A percentile compares a stretch with the other conserved stretches of the same genome.
Conservation (phyloP, 1,140 invertebrate genomes). For the Drosophila sp. region DNA sequence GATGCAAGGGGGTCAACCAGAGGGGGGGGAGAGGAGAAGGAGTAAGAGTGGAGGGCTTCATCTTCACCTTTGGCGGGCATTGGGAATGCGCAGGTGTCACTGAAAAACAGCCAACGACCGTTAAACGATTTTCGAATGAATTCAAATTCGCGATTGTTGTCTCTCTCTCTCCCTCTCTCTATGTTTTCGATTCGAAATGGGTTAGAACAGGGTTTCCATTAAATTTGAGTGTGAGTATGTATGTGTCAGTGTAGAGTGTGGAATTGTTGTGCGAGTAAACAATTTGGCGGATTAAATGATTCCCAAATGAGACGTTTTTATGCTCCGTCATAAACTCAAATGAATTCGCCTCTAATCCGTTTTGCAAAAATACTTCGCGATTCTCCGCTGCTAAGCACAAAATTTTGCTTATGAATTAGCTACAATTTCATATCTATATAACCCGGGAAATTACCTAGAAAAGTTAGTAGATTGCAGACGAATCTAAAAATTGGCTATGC, state of each 20-base stretch:
- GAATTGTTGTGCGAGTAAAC: slow-evolving; percentile 59
- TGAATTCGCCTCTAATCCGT: slow-evolving; percentile 37
- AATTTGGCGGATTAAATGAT: slow-evolving; percentile 79
- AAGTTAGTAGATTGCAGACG: too few species aligned
- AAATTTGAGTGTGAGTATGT: slow-evolving; percentile 9
- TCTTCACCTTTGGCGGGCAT: slow-evolving; percentile 27
- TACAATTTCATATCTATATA: slow-evolving; percentile 1
- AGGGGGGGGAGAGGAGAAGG: background rate
- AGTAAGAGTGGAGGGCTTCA: too few species aligned
- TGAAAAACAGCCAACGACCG: slow-evolving; percentile 65
- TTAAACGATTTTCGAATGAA: slow-evolving; percentile 81
- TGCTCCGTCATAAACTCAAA: slow-evolving; percentile 70
- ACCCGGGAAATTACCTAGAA: background rate
- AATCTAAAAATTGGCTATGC: too few species aligned
- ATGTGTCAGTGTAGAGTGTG: slow-evolving; percentile 11
- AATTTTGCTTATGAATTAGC: slow-evolving; percentile 8
- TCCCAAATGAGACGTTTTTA: slow-evolving; percentile 81
- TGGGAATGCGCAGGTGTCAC: slow-evolving; percentile 75
- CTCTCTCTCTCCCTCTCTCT: slow-evolving; percentile 11
- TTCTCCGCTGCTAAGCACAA: background rate
- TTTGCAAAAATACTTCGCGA: slow-evolving; percentile 26
- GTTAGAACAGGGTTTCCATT: slow-evolving; percentile 8
- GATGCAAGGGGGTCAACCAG: background rate
- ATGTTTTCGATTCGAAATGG: slow-evolving; percentile 11
- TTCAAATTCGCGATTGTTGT: slow-evolving; percentile 77